These are phyloP conservation scores for Loxodonta africana DNA, from an alignment of 2,113 vertebrate species.

Conservation along the genomic window DNA sequence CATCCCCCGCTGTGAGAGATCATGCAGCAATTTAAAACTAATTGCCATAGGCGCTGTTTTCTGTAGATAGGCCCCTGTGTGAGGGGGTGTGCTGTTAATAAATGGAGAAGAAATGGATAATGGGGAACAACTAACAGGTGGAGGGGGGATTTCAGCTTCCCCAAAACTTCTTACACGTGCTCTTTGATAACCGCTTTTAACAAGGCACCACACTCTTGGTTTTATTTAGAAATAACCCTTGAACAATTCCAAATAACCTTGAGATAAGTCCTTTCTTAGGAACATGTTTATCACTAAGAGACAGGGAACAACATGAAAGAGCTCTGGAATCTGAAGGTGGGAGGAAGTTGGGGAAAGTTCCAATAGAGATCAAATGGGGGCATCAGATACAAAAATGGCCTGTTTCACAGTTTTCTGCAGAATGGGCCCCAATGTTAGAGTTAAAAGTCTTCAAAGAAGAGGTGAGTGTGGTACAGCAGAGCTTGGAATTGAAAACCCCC, in stretches of 20 bases:
- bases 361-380: not conserved
- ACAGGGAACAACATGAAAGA: not conserved
- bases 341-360: not conserved
- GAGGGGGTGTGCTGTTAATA: not conserved
- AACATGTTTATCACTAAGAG: not conserved
- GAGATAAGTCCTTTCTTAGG: not conserved
- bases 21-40: too few species aligned
- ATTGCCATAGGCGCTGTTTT: too few species aligned
- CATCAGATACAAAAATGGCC: not conserved
- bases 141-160: not conserved
- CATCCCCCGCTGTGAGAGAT: too few species aligned
- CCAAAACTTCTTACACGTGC: not conserved
- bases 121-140: not conserved
- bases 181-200: not conserved
- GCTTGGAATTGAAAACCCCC: not conserved
- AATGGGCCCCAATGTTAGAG: not conserved
- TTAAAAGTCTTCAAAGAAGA: not conserved
- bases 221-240: not conserved
- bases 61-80: too few species aligned
- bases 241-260: not conserved
- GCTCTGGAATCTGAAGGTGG: not conserved
- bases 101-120: not conserved
- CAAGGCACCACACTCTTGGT: not conserved
- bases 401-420: not conserved
- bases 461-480: not conserved